phyloP scores from a whole-genome alignment of 1,140 invertebrate species.

The Bicyclus anynana region DNA sequence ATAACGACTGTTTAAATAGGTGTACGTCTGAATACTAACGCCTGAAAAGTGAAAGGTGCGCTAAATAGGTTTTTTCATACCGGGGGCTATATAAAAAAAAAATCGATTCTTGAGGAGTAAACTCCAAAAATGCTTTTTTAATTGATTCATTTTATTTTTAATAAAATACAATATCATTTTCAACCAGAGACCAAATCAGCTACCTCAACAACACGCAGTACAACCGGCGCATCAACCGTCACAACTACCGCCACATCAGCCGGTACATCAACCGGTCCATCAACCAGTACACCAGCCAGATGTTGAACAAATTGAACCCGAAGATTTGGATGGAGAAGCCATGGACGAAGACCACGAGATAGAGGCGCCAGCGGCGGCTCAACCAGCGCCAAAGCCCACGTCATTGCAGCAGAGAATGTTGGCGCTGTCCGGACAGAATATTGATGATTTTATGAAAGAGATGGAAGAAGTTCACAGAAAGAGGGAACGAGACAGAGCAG shows the following conservation, averaged over 20 bases:
- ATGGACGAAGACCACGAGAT: constrained; percentile 35
- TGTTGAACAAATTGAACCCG: neutral
- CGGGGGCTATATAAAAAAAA: no score
- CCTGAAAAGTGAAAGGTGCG: no score
- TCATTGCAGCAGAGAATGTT: constrained; percentile 90
- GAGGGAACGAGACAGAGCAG: constrained; percentile 81
- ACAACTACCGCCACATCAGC: no score
- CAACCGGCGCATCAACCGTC: no score
- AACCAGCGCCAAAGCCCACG: constrained; percentile 81
- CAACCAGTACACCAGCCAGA: neutral
- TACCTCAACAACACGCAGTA: neutral
- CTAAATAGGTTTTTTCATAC: no score
- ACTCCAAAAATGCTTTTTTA: no score
- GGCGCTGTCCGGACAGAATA: constrained; percentile 90
- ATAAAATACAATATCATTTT: no score
- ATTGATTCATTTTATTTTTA: no score
- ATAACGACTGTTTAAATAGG: no score
- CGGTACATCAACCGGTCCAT: no score
- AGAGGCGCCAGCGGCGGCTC: constrained; percentile 15
- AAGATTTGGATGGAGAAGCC: constrained; percentile 45
- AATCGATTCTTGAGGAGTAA: no score
- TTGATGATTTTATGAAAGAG: constrained; percentile 95
- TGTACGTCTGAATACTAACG: no score
- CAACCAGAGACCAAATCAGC: neutral
- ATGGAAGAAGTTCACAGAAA: constrained; percentile 91